Percentiles rank a stretch among this genome's conserved stretches.
These are phyloP conservation scores for Gnathonemus longibarbis DNA, from an alignment of 2,113 vertebrate genomes.

Conservation along the genomic window DNA sequence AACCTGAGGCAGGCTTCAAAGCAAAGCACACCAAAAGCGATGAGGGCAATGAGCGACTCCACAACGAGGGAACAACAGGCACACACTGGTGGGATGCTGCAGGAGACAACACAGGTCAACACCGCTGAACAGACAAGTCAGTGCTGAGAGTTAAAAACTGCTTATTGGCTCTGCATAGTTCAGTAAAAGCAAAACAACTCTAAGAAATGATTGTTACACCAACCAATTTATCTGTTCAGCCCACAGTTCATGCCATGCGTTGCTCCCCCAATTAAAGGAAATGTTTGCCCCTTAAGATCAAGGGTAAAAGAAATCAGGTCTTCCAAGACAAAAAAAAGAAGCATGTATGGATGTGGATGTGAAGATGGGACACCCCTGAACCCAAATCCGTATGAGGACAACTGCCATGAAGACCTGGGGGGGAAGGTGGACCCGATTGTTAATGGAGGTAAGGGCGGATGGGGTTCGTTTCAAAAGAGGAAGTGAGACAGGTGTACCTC, in stretches of 20 bases:
- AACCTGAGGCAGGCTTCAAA: neutral
- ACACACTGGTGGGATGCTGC: conserved; percentile 26
- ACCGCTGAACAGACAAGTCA: neutral
- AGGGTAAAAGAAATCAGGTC: neutral
- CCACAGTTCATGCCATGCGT: neutral
- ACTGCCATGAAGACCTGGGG: neutral
- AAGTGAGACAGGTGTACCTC: conserved; percentile 69
- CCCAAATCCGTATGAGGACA: neutral
- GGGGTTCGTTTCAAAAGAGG: conserved; percentile 36
- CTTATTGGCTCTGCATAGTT: neutral
- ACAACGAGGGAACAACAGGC: conserved; percentile 20
- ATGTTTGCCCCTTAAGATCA: neutral
- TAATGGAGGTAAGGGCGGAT: neutral
- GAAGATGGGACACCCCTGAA: neutral
- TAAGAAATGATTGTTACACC: neutral
- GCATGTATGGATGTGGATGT: neutral
- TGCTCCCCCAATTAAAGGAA: neutral
- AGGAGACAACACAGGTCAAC: neutral
- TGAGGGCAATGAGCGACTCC: neutral
- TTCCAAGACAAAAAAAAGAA: neutral
- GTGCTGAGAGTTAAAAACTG: conserved; percentile 27
- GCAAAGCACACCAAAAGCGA: neutral
- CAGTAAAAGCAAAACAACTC: neutral
- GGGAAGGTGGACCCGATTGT: conserved; percentile 8
- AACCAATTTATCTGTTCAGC: neutral